Evolutionary conservation across 2,888 invertebrate species (phyloP), one percentile per base, ranked within the genome.

Genomic region (Ectobius pallidus): DNA sequence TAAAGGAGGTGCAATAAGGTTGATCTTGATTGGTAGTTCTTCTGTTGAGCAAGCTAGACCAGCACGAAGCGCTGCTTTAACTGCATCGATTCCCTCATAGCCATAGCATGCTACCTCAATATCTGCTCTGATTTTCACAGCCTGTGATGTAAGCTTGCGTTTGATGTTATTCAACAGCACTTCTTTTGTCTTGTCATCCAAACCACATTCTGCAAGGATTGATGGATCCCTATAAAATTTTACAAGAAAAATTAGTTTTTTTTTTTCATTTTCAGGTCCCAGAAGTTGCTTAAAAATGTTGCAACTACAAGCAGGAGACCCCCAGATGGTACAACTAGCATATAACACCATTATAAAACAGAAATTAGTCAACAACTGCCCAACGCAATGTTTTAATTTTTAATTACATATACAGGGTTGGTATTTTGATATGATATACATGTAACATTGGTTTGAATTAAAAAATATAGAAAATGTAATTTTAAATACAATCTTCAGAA

Each of bases 11-110:
- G 99, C 99, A 81, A 99, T 99, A 77, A 99, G 87, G 85, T 99
- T 99, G 79, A 99, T 99, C 88, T 97, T 97, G 78, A 99, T 96
- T 0, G 98, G 97, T 85, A 99, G 88, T 78, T 96, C 96, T 78
- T 93, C 92, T 0, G 96, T 96, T 3, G 98, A 97, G 69, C 96
- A 86, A 49, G 93, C 91, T 44, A 99, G 89, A 1, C 99, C 99
- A 76, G 94, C 89, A 82, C 91, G 92, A 49, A 99, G 85, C 0
- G 99, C 96, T 55, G 92, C 87, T 82, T 99, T 97, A 0, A 99
- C 98, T 3, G 99, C 99, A 85, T 99, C 99, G 77, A 99, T 98
- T 32, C 99, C 99, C 83, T 99, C 99, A 80, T 99, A 99, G 1
- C 95, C 94, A 79, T 96, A 97, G 83, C 97, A 97, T 0, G 95